phyloP scores from a whole-genome alignment of 2,888 invertebrate species.

The Lordiphosa andalusiaca region DNA sequence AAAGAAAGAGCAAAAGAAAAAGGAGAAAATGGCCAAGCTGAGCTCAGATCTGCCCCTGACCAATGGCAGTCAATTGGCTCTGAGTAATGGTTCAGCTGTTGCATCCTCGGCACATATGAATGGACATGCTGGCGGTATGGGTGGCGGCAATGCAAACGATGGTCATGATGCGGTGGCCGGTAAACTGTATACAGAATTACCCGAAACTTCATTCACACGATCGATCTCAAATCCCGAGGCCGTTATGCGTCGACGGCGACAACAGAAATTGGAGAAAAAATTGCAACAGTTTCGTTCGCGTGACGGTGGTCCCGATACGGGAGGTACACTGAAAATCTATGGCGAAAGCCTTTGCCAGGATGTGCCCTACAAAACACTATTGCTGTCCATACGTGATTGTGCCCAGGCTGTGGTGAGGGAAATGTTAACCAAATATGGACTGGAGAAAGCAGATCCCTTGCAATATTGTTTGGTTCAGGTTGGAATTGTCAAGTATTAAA shows the following conservation, averaged over 20 bases:
- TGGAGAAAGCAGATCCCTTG: conserved; percentile 92
- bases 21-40: conserved; percentile 91
- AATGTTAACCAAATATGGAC: conserved; percentile 98
- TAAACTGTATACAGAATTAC: conserved; percentile 96
- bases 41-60: conserved; percentile 82
- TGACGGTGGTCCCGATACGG: conserved; percentile 96
- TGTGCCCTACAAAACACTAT: conserved; percentile 98
- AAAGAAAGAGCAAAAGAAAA: conserved; percentile 98
- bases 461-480: conserved; percentile 98
- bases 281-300: conserved; percentile 96
- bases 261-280: conserved; percentile 97
- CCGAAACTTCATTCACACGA: conserved; percentile 98
- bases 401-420: conserved; percentile 96
- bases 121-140: conserved; percentile 58
- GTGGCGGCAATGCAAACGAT: conserved; percentile 21
- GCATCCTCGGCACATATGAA: conserved; percentile 79
- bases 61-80: conserved; percentile 55
- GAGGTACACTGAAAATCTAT: conserved; percentile 95
- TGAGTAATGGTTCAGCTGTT: conserved; percentile 40
- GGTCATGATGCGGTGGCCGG: conserved; percentile 88
- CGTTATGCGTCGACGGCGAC: conserved; percentile 97
- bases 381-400: conserved; percentile 95
- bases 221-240: conserved; percentile 99
- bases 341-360: conserved; percentile 97
- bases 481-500: conserved; percentile 39